phyloP scores from a whole-genome alignment of 2,113 vertebrate species.

The Carassius auratus region DNA sequence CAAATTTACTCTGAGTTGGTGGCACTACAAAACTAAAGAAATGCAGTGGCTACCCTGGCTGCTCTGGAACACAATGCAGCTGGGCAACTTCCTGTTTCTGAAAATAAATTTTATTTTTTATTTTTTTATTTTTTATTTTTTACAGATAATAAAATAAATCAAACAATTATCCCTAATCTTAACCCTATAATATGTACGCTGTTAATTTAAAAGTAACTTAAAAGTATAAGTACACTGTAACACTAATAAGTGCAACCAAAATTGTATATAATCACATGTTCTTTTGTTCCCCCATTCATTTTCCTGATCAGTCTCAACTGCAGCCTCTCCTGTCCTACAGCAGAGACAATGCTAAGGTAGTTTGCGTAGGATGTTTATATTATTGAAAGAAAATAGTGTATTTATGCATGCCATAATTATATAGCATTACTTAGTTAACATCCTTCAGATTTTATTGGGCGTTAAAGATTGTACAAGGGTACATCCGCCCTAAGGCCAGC shows the following conservation, averaged over 20 bases:
- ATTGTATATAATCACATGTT: not conserved
- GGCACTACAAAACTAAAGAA: not conserved
- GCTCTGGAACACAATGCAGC: not conserved
- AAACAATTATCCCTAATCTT: too few relatives aligned
- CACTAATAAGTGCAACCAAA: not conserved
- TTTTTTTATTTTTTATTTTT: too few relatives aligned
- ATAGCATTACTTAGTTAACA: not conserved
- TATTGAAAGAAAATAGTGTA: not conserved
- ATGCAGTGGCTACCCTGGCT: not conserved
- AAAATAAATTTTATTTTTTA: too few relatives aligned
- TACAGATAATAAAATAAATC: too few relatives aligned
- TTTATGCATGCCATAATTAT: slow-evolving; percentile 23
- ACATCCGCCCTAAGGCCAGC: slow-evolving; percentile 61
- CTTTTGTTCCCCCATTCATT: not conserved
- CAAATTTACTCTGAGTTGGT: not conserved
- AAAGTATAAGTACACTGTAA: not conserved
- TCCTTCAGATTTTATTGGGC: slow-evolving; percentile 27
- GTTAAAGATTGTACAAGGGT: slow-evolving; percentile 2
- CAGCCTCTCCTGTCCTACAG: not conserved
- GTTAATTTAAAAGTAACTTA: too few relatives aligned
- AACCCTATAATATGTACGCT: too few relatives aligned
- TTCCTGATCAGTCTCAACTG: not conserved
- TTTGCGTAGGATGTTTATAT: slow-evolving; percentile 13
- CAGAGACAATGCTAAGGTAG: not conserved
- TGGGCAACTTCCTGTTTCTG: too few relatives aligned